Conservation (phyloP, 2,888 invertebrate species). For the Salticus scenicus region DNA sequence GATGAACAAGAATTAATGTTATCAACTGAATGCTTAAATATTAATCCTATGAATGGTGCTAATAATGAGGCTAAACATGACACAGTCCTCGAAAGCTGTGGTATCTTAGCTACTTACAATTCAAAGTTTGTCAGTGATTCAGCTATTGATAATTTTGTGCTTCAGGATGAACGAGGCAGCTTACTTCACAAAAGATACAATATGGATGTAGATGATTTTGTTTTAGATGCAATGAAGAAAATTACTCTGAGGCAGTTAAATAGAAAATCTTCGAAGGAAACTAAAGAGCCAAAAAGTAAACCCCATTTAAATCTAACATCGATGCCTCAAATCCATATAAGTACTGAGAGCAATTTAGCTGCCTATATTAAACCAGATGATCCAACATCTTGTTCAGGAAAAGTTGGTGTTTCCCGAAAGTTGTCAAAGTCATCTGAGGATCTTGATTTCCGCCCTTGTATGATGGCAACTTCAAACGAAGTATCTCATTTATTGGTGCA, state of each 20-base stretch:
- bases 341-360: slow-evolving; percentile 59
- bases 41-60: slow-evolving; percentile 30
- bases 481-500: slow-evolving; percentile 68
- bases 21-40: slow-evolving; percentile 60
- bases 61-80: slow-evolving; percentile 70
- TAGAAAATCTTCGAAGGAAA: slow-evolving; percentile 45
- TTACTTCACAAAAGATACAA: slow-evolving; percentile 39
- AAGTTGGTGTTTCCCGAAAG: slow-evolving; percentile 56
- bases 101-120: slow-evolving; percentile 75
- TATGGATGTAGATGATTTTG: slow-evolving; percentile 72
- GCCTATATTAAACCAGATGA: slow-evolving; percentile 50
- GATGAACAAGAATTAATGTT: slow-evolving; percentile 67
- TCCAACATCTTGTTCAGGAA: slow-evolving; percentile 29
- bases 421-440: slow-evolving; percentile 73
- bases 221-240: slow-evolving; percentile 72
- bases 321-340: slow-evolving; percentile 72
- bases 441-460: slow-evolving; percentile 55
- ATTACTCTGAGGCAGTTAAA: slow-evolving; percentile 70
- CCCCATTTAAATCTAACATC: slow-evolving; percentile 39
- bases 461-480: slow-evolving; percentile 59
- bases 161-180: slow-evolving; percentile 38
- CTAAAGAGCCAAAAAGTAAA: slow-evolving; percentile 30
- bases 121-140: slow-evolving; percentile 48
- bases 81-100: slow-evolving; percentile 76
- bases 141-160: slow-evolving; percentile 44